Conservation (phyloP, 2,113 vertebrate species). For the Taxidea taxus region DNA sequence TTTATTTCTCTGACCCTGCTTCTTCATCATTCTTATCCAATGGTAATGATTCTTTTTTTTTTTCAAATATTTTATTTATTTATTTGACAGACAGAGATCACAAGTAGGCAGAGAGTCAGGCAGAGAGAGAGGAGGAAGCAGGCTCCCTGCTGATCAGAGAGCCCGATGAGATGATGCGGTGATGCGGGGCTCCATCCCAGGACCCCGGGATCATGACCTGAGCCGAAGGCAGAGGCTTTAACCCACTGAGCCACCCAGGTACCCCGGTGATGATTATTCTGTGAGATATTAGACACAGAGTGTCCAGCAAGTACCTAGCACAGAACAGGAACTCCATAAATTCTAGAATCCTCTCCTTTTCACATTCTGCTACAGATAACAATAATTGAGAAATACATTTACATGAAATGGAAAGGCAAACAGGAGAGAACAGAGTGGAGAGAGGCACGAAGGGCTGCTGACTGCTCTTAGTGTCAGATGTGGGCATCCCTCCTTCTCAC, state of each 20-base stretch:
- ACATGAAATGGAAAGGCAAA: slow-evolving; percentile 5
- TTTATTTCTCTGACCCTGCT: not conserved
- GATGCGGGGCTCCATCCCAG: too few species aligned
- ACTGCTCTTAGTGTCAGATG: not conserved
- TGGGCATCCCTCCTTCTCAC: not conserved
- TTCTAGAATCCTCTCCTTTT: not conserved
- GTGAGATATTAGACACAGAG: not conserved
- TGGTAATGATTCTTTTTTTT: too few species aligned
- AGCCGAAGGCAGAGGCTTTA: too few species aligned
- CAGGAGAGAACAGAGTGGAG: not conserved
- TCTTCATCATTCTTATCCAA: not conserved
- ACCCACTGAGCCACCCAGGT: too few species aligned
- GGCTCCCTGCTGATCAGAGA: too few species aligned
- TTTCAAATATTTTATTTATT: too few species aligned
- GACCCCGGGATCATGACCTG: too few species aligned
- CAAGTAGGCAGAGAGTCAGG: too few species aligned
- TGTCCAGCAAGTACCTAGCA: not conserved
- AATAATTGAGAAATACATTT: not conserved
- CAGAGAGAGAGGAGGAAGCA: too few species aligned
- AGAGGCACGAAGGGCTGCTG: not conserved
- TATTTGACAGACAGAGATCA: too few species aligned
- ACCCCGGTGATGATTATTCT: not conserved
- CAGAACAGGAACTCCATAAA: not conserved
- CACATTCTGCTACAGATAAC: not conserved
- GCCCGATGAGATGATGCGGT: too few species aligned